Evolutionary conservation across 1,140 invertebrate genomes (phyloP), one percentile per base, ranked within the genome.

Genomic region (Heliconius eleuchia): DNA sequence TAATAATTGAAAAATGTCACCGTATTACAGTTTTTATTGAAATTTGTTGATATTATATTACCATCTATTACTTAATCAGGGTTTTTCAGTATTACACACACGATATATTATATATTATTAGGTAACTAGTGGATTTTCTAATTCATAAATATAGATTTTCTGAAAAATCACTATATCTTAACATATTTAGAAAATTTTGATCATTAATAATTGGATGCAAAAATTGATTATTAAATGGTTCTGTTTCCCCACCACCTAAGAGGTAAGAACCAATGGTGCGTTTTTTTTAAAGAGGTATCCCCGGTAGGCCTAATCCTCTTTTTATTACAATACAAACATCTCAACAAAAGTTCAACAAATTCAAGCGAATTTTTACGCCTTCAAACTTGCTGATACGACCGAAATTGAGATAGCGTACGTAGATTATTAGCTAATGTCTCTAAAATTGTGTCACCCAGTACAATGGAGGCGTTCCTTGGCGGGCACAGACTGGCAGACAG

Each of bases 251-350:
- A 94, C 91, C 90, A 94, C 92, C 92, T 79, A 16, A 80, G 92
- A 91, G 92, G 92, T 94, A 94, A 91, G 90, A 94, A 91, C 91
- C 88, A 71, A n/a, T 84, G 89, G 90, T 88, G 92, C 92, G 92
- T 80, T 94, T 94, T 94, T 94, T 92, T 94, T 94, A 90, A 85
- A 92, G 92, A 94, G 92, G 92, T 94, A 70, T 94, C 92, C 92
- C 92, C 92, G 83, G 73, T 88, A 94, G 92, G 92, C 92, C 89
- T 94, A 94, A 50, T 94, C 92, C 92, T 94, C 92, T 92, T 71
- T 52, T 39, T 42, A 42, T 72, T 39, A 72, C 30, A 39, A 72
- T 39, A 72, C 16, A 39, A 72, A 42, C n/a, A 52, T 19, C 50
- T 52, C 50, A 52, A 6, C 19, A 52, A 16, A 46, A 27, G 27